Evolutionary conservation across 2,113 vertebrate genomes (phyloP).

Genomic region (Miniopterus natalensis): DNA sequence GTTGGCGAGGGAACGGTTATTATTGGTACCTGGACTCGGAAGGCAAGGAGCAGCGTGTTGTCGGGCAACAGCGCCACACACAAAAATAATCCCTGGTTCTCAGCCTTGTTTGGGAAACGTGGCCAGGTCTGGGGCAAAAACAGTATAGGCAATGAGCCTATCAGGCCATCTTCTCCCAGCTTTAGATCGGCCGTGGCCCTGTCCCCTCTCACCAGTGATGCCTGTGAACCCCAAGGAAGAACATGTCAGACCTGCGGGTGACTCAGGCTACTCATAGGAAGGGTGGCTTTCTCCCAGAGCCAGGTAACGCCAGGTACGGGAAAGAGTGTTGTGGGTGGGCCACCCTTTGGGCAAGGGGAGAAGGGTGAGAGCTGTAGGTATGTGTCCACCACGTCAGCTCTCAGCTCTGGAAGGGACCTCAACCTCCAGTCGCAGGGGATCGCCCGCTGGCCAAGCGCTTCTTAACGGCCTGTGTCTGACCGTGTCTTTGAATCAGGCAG

Average conservation of each 20-base stretch:
- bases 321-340: not conserved
- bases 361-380: not conserved
- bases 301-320: not conserved
- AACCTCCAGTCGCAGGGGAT: not conserved
- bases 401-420: not conserved
- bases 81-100: slow-evolving; percentile 35
- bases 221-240: not conserved
- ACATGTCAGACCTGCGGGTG: not conserved
- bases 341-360: not conserved
- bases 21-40: slow-evolving; percentile 34
- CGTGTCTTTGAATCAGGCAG: not conserved
- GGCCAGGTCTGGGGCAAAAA: not conserved
- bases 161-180: not conserved
- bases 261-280: not conserved
- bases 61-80: not conserved
- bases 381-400: not conserved
- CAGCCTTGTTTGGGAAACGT: not conserved
- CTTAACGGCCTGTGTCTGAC: not conserved
- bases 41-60: not conserved
- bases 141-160: too few relatives aligned
- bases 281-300: not conserved
- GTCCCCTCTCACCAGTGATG: not conserved
- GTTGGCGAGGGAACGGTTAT: not conserved
- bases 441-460: not conserved
- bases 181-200: not conserved